A percentile compares a stretch with the other conserved stretches of the same genome.
phyloP scores from a whole-genome alignment of 2,797 vertebrate genomes.

The Mastacembelus armatus region DNA sequence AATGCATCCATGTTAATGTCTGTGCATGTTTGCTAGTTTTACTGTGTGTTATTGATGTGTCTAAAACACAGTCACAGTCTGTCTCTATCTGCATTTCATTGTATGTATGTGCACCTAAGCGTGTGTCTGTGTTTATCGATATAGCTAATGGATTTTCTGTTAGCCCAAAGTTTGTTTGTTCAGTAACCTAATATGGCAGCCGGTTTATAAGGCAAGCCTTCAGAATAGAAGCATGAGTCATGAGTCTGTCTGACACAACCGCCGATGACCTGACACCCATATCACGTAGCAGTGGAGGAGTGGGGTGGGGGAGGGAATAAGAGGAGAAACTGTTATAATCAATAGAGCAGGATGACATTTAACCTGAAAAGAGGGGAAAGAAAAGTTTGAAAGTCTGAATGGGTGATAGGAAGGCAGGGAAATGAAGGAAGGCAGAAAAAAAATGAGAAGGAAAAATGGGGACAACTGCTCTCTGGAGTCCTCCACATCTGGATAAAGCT shows the following conservation, averaged over 20 bases:
- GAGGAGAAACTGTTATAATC: slow-evolving; percentile 43
- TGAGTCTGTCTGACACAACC: slow-evolving; percentile 75
- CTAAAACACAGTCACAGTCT: slow-evolving; percentile 25
- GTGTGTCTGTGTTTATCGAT: slow-evolving; percentile 77
- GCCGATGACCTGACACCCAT: slow-evolving; percentile 78
- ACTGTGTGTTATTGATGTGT: slow-evolving; percentile 19
- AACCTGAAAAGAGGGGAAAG: slow-evolving; percentile 14
- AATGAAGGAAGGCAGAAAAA: background rate
- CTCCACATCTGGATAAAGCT: slow-evolving; percentile 46
- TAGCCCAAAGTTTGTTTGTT: slow-evolving; percentile 79
- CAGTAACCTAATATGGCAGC: slow-evolving; percentile 75
- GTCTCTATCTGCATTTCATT: slow-evolving; percentile 45
- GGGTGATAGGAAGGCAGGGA: slow-evolving; percentile 8
- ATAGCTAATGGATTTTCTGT: slow-evolving; percentile 82
- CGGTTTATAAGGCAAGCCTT: slow-evolving; percentile 77
- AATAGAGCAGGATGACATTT: slow-evolving; percentile 43
- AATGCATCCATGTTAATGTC: slow-evolving; percentile 31
- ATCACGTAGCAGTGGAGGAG: slow-evolving; percentile 59
- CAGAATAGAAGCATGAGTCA: slow-evolving; percentile 84
- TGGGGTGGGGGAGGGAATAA: background rate
- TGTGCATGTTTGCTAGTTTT: slow-evolving; percentile 20
- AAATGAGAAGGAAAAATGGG: background rate
- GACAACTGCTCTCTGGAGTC: no score
- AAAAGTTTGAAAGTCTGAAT: slow-evolving; percentile 1
- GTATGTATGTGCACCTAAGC: slow-evolving; percentile 33